Percentiles rank a stretch among this genome's conserved stretches.
Evolutionary conservation across 2,888 invertebrate species (phyloP).

Genomic region (Netelia virgata): DNA sequence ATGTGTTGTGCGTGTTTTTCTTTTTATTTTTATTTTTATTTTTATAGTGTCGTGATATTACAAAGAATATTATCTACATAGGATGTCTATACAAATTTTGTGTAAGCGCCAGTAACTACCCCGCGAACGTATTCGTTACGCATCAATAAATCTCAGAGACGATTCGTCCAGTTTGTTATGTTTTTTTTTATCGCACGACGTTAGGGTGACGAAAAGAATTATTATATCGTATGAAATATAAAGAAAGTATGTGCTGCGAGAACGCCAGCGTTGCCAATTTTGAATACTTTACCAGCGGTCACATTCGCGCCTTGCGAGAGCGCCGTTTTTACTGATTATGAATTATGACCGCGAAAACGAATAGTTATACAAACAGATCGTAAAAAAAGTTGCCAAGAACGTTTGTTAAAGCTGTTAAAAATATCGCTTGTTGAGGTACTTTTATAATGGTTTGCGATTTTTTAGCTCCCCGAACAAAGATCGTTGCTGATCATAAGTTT

Average conservation of each 20-base stretch:
- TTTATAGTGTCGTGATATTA: neutral
- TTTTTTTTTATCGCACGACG: slow-evolving; percentile 17
- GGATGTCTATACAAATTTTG: slow-evolving; percentile 13
- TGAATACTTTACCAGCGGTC: slow-evolving; percentile 40
- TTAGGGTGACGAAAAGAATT: slow-evolving; percentile 36
- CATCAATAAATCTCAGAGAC: slow-evolving; percentile 6
- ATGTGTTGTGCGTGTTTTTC: neutral
- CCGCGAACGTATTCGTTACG: slow-evolving; percentile 14
- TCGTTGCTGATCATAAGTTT: neutral
- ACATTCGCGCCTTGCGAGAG: slow-evolving; percentile 16
- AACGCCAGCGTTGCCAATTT: slow-evolving; percentile 43
- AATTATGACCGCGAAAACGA: slow-evolving; percentile 38
- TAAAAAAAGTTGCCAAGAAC: slow-evolving; percentile 52
- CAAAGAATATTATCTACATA: neutral
- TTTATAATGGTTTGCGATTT: slow-evolving; percentile 43
- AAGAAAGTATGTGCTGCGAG: neutral
- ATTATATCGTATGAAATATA: neutral
- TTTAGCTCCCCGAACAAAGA: slow-evolving; percentile 5
- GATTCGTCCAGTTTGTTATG: slow-evolving; percentile 18
- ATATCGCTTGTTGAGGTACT: slow-evolving; percentile 55
- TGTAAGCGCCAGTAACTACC: slow-evolving; percentile 30
- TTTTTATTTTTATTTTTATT: too few species aligned
- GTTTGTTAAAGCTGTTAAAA: slow-evolving; percentile 61
- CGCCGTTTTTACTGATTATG: slow-evolving; percentile 37
- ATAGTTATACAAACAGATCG: slow-evolving; percentile 12